Evolutionary conservation across 2,113 vertebrate genomes (phyloP).

Genomic region (Ctenodactylus gundi): DNA sequence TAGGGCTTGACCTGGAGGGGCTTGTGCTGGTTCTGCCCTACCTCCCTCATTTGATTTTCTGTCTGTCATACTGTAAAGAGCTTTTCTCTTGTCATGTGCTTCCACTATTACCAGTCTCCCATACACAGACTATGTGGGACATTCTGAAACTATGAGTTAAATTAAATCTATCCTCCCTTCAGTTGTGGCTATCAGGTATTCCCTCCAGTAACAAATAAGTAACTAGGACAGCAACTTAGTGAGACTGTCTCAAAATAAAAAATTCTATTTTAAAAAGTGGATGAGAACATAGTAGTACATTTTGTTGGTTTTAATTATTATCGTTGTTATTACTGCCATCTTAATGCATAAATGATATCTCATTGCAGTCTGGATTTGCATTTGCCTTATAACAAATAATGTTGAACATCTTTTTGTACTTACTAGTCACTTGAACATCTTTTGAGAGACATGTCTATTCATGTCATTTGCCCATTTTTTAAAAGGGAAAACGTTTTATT

Average conservation of each 20-base stretch:
- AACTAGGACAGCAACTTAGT: not conserved
- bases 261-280: not conserved
- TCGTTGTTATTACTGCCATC: not conserved
- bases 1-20: no score
- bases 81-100: no score
- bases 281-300: not conserved
- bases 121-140: no score
- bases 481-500: not conserved
- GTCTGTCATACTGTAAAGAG: no score
- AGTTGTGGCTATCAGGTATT: no score
- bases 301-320: not conserved
- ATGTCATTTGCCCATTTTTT: not conserved
- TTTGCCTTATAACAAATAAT: not conserved
- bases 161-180: no score
- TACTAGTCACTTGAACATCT: not conserved
- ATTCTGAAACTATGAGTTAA: no score
- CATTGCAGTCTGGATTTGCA: not conserved
- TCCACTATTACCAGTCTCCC: no score
- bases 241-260: not conserved
- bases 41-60: no score
- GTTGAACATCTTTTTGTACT: not conserved
- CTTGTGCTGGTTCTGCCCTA: no score
- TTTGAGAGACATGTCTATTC: not conserved
- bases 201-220: no score
- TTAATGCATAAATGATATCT: not conserved